phyloP scores from a whole-genome alignment of 2,797 vertebrate species.

The Artibeus jamaicensis region DNA sequence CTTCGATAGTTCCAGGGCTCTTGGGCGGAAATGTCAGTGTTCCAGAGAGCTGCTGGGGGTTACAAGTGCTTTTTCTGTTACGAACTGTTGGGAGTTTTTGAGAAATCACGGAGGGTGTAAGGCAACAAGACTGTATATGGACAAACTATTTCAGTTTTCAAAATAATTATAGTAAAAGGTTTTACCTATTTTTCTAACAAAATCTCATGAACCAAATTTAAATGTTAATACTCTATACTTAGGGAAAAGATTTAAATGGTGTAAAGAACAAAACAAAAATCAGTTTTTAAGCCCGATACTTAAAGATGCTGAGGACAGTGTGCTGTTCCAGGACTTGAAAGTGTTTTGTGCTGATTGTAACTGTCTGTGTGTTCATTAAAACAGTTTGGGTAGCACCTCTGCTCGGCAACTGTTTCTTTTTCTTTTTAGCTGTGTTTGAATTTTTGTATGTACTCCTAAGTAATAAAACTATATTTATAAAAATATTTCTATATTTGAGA shows the following conservation, averaged over 20 bases:
- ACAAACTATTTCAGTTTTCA: neutral
- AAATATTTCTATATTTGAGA: slow-evolving; percentile 64
- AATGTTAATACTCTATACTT: neutral
- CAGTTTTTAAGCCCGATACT: slow-evolving; percentile 25
- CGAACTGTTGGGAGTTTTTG: neutral
- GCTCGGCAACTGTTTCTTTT: slow-evolving; percentile 51
- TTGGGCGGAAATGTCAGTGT: neutral
- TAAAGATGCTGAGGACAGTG: slow-evolving; percentile 11
- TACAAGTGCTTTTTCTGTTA: neutral
- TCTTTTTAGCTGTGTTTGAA: slow-evolving; percentile 69
- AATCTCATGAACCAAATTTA: slow-evolving; percentile 32
- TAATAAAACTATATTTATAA: slow-evolving; percentile 79
- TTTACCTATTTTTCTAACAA: slow-evolving; percentile 48
- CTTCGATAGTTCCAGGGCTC: slow-evolving; percentile 5
- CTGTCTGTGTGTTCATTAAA: slow-evolving; percentile 54
- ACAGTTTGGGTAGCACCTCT: slow-evolving; percentile 42
- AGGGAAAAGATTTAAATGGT: neutral
- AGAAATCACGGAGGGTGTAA: neutral
- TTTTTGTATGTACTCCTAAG: slow-evolving; percentile 76
- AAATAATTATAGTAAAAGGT: neutral
- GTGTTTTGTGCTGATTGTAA: slow-evolving; percentile 51
- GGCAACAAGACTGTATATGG: neutral
- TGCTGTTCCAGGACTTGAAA: slow-evolving; percentile 38
- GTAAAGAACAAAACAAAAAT: slow-evolving; percentile 26
- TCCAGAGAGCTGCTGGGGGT: neutral